Evolutionary conservation across 64 coral and sea anemone species (phyloP).

Genomic region (Dendronephthya gigantea): DNA sequence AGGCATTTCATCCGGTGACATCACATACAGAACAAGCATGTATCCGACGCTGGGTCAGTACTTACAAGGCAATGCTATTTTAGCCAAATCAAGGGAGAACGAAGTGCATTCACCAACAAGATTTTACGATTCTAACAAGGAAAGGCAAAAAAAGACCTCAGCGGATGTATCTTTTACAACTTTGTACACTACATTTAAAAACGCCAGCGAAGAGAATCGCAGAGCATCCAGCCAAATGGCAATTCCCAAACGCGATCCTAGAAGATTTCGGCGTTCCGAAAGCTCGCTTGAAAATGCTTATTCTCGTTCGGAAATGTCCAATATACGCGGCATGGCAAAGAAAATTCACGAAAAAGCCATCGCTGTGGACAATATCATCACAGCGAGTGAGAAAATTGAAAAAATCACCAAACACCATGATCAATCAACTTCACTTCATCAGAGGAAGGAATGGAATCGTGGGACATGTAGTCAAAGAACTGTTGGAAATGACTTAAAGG

Average conservation of each 20-base stretch:
- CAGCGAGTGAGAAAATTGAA: neutral
- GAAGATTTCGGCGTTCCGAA: neutral
- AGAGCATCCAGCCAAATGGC: neutral
- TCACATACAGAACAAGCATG: neutral
- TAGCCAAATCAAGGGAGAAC: neutral
- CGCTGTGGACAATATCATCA: neutral
- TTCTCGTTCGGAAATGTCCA: neutral
- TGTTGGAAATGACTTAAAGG: neutral
- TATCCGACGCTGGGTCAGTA: neutral
- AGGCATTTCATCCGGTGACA: neutral
- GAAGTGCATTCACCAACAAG: neutral
- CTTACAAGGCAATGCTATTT: neutral
- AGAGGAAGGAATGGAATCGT: neutral
- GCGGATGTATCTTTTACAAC: neutral
- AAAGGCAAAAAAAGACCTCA: neutral
- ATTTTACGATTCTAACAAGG: neutral
- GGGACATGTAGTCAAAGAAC: neutral
- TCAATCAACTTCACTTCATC: neutral
- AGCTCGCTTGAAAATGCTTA: neutral
- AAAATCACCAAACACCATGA: neutral
- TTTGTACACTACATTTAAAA: neutral
- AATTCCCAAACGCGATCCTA: neutral
- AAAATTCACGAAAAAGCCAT: neutral
- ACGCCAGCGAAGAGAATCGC: neutral
- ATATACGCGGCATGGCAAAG: neutral